Evolutionary conservation across 2,888 invertebrate species (phyloP), one percentile per base, ranked within the genome.

Genomic region (Petrolisthes manimaculis): DNA sequence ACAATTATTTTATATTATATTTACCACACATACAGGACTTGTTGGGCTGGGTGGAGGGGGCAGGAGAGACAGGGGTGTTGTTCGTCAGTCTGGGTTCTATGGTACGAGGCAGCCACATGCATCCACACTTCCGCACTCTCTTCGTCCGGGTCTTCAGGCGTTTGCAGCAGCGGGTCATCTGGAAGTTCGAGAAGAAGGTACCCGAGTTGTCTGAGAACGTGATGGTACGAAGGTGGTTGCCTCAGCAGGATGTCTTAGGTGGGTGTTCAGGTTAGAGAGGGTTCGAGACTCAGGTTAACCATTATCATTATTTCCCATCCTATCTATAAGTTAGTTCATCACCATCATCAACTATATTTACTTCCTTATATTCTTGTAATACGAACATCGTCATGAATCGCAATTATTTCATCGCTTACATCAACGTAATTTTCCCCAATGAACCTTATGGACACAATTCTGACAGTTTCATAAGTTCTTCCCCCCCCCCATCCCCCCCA

Each of bases 61-160:
- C 85, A 92, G 95, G 95, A 92, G 96, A 93, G 92, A 96, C 94
- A 92, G 96, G 95, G 0, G 96, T 94, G 0, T 96, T 95, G 0
- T 96, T 95, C 92, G 96, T 96, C 51, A 97, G 93, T 92, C 97
- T 96, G 89, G 95, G 95, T 0, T 96, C 97, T 0, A 96, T 96
- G 92, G 95, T 95, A 92, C 97, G 96, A 80, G 96, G 94, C 14
- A 97, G 94, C 0, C 97, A 96, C 92, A 97, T 97, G 92, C 97
- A 97, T 0, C 96, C 96, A 96, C 96, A 97, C 93, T 96, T 97
- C 8, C 97, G 94, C 0, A 96, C 96, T 89, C 95, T 94, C 91
- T 96, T 96, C 90, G 96, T 93, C 0, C 97, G 96, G 5, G 95
- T 94, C 92, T 96, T 95, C 75, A 96, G 95, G 91, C 97, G 96